Base-by-base conservation (phyloP, 2,888 invertebrate species). In the Eubasilissa splendida region DNA sequence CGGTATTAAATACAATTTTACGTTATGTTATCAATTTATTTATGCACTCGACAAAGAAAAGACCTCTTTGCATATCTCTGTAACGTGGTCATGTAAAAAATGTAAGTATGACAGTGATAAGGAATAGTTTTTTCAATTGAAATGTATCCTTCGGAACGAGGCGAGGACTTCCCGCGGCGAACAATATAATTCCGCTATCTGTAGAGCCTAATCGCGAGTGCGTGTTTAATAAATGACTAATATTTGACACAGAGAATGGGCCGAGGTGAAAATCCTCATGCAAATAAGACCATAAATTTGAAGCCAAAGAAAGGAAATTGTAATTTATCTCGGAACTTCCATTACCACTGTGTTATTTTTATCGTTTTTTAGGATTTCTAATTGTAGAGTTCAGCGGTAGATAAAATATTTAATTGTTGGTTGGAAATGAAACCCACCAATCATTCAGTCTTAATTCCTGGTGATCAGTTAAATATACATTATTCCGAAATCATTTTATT, bases 171-270 rank as follows among this genome's bases (percentile, higher is more conserved):
- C 82, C 80, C 82, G 77, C 77, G 66, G 82, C 10, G 80, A 82
- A 82, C 80, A 80, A 82, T 82, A 80, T 82, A 76, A 80, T 82
- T 82, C 77, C 77, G 58, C 79, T 76, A 76, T 76, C 80, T 31
- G 50, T 42, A 7, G 14, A 14, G 56, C 66, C 14, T 70, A 71
- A 81, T 81, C 81, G 53, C 68, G 60, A 66, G 81, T 65, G 81
- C 81, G 81, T 81, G 81, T 60, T 59, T 81, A 75, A 81, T 75
- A 81, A 81, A 81, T 81, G 77, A 81, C 81, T 81, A 81, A 81
- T 81, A 78, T 78, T 78, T 80, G 76, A 76, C 80, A 76, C 76
- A 76, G 22, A 76, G 66, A 76, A 65, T 76, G 63, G 60, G 14
- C 33, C 63, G 42, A 31, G 58, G 54, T 65, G 50, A 54, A 52